Conservation (phyloP, 2,113 vertebrate genomes). For the Oostethus manadensis region DNA sequence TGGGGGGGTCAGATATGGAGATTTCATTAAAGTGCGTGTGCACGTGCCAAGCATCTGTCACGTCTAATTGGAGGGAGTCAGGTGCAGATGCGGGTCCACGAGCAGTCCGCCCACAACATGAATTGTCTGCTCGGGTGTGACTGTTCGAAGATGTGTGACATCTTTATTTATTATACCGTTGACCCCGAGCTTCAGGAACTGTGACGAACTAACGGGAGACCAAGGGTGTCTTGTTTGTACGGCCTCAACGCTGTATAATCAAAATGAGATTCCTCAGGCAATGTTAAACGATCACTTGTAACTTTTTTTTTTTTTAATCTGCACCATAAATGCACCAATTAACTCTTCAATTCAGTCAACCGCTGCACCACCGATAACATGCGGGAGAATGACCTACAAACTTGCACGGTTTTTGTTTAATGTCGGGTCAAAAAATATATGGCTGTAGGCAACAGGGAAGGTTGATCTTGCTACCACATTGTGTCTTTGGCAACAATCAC, state of each 20-base stretch:
- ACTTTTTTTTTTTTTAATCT: no score
- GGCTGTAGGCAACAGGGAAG: no score
- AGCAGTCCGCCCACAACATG: constrained; percentile 67
- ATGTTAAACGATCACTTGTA: no score
- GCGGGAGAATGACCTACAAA: no score
- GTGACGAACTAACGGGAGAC: constrained; percentile 45
- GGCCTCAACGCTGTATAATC: constrained; percentile 38
- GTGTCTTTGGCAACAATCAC: no score
- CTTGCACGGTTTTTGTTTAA: no score
- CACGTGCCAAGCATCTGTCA: constrained; percentile 68
- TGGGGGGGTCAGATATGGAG: constrained; percentile 7
- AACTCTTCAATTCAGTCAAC: no score
- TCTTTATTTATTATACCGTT: constrained; percentile 61
- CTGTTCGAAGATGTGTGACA: constrained; percentile 56
- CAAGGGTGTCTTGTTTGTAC: constrained; percentile 45
- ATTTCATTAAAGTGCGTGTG: constrained; percentile 63
- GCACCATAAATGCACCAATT: no score
- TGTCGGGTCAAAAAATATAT: no score
- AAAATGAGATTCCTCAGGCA: constrained; percentile 38
- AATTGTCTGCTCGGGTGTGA: constrained; percentile 47
- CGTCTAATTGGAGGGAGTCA: constrained; percentile 71
- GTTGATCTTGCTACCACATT: no score
- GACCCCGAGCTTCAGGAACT: constrained; percentile 50
- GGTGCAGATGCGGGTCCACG: constrained; percentile 63
- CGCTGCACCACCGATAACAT: no score